Evolutionary conservation across 2,797 vertebrate genomes (phyloP).

Genomic region (Sternotherus odoratus): DNA sequence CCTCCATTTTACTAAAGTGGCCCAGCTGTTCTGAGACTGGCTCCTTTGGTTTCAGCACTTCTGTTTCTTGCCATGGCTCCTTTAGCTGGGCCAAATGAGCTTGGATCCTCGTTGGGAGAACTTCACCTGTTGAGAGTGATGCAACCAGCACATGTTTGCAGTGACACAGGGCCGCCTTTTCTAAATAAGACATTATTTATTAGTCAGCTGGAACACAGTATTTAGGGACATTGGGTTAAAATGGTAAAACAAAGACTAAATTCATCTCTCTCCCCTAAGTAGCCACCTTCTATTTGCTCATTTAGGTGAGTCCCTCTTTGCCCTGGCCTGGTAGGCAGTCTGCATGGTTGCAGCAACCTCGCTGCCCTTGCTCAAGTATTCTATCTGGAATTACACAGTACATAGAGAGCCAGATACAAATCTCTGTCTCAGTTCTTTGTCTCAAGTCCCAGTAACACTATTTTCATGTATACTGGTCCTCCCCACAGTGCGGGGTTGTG

Average conservation of each 20-base stretch:
- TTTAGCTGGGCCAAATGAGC: conserved; percentile 4
- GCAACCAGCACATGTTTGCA: not conserved
- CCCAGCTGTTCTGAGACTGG: not conserved
- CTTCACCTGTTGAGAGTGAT: not conserved
- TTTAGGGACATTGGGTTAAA: not conserved
- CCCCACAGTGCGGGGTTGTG: too few species aligned
- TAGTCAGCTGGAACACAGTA: not conserved
- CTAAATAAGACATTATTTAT: not conserved
- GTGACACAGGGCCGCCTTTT: not conserved
- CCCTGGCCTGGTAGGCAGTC: not conserved
- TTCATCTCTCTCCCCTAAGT: not conserved
- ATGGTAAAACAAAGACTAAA: not conserved
- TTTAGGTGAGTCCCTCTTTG: not conserved
- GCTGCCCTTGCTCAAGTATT: not conserved
- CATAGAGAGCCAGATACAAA: not conserved
- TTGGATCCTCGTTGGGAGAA: not conserved
- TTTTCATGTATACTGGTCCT: not conserved
- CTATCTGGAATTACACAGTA: not conserved
- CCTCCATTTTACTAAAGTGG: not conserved
- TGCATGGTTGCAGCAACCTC: not conserved
- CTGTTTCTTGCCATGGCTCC: not conserved
- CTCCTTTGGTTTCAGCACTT: not conserved
- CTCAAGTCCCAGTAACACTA: not conserved
- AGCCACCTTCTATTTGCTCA: not conserved
- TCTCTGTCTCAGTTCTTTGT: not conserved